Base-by-base conservation (phyloP, 2,113 vertebrate species). In the human (Homo sapiens) region DNA sequence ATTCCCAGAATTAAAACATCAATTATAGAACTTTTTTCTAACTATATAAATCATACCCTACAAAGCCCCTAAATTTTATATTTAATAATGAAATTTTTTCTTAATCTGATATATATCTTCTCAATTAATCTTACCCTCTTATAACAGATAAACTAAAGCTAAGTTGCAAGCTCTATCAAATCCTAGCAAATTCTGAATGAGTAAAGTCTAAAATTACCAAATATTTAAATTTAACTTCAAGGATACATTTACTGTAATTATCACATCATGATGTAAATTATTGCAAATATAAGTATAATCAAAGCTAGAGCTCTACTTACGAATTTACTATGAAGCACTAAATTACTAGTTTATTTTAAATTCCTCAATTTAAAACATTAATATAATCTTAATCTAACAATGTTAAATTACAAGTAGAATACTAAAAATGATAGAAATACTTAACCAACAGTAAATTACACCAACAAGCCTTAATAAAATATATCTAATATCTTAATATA, bases 341-440 rank as follows among this genome's bases (percentile, higher is more conserved):
- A 93, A 85, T 89, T 85, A 22, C 55, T 68, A 64, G 45, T 80
- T 91, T 93, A 89, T 94, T 89, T 93, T 81, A 82, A 94, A 96
- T 83, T 75, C 50, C 48, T 83, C 81, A 93, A 86, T 76, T 7
- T 52, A 93, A 92, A 93, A 70, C 6, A 87, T 61, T 73, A 81
- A 66, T 83, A 27, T n/a, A 95, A 82, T 32, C 80, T 72, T 73
- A 89, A 89, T 83, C 76, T 68, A 84, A 89, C 73, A 32, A 88
- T 14, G 10, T 27, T 90, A 84, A 82, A 64, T 81, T 35, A 61
- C 5, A 93, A 76, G 17, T 73, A 83, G 2, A 85, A 61, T 79
- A 30, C 76, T 78, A 81, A 57, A 35, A 83, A 48, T 66, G 3
- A 90, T 17, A 64, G 25, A 72, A 64, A 79, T 73, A 73, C 12